Evolutionary conservation across 2,888 invertebrate species (phyloP), one percentile per base, ranked within the genome.

Genomic region (Azorinus chamasolen): DNA sequence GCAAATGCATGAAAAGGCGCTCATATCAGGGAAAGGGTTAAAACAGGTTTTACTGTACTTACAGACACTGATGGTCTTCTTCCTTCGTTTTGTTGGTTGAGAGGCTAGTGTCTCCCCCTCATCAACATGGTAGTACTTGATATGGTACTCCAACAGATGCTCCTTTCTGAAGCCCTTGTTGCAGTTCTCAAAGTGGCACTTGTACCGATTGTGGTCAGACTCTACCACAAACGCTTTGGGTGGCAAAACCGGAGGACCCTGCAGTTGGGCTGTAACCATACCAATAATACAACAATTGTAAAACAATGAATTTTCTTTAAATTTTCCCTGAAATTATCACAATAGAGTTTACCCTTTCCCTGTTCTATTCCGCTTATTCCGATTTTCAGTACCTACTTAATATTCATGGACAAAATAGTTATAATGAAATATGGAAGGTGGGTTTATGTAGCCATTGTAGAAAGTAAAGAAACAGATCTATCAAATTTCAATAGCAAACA

Each of bases 91-190:
- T 2, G 66, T 61, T 3, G 73, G 61, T 25, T 50, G 59, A 18
- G 82, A 80, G 14, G 85, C 74, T 6, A 62, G 69, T 1, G 83
- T 75, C 6, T 64, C 72, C 10, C 79, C 85, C 22, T 88, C 86
- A 5, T 89, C 84, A 4, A 83, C 84, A 93, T 98, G 98, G 93
- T 98, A 98, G 92, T 98, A 98, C 90, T 98, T 98, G 48, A 98
- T 96, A 91, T 98, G 98, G 95, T 97, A 98, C 79, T 96, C 96
- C 10, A 98, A 94, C 58, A 98, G 95, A 79, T 96, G 97, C 90
- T 97, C 97, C 91, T 97, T 97, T 5, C 98, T 95, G 91, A 98
- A 98, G 86, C 96, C 96, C 93, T 98, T 98, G 59, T 95, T 95
- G 91, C 98, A 98, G 0, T 96, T 96, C 76, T 87, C 85, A 61